A percentile compares a stretch with the other conserved stretches of the same genome.
Evolutionary conservation across 2,113 vertebrate genomes (phyloP).

Genomic region (Eptesicus fuscus): DNA sequence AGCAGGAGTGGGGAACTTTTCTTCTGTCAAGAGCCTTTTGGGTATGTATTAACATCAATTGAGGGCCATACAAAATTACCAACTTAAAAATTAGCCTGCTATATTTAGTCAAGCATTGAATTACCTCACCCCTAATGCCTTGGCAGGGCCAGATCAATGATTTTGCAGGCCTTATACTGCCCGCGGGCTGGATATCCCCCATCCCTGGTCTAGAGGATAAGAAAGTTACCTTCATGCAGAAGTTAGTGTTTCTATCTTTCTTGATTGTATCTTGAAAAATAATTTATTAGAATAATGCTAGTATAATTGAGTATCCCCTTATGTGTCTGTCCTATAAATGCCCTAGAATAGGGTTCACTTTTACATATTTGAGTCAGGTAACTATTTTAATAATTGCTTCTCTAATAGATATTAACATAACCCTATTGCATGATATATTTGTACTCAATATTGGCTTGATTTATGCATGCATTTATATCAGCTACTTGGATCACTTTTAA

Average conservation of each 20-base stretch:
- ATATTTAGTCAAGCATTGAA: too few species aligned
- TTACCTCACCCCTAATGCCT: too few species aligned
- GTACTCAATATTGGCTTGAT: constrained; percentile 12
- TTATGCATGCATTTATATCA: neutral
- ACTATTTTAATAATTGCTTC: neutral
- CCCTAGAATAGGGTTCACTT: neutral
- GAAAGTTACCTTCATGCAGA: neutral
- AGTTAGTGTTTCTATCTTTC: neutral
- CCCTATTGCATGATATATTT: neutral
- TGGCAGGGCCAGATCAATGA: too few species aligned
- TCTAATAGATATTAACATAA: neutral
- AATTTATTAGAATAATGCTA: neutral
- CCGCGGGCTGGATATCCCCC: too few species aligned
- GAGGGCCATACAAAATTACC: too few species aligned
- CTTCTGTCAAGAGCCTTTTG: too few species aligned
- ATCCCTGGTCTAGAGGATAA: neutral
- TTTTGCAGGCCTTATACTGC: too few species aligned
- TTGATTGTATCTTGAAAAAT: neutral
- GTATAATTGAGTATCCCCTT: neutral
- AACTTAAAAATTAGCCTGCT: too few species aligned
- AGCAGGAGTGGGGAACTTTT: too few species aligned
- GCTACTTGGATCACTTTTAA: constrained; percentile 22
- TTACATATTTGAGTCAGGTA: neutral
- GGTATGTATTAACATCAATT: too few species aligned
- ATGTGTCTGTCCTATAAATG: neutral